Base-by-base conservation (phyloP, 2,797 vertebrate species). In the Dryobates pubescens region DNA sequence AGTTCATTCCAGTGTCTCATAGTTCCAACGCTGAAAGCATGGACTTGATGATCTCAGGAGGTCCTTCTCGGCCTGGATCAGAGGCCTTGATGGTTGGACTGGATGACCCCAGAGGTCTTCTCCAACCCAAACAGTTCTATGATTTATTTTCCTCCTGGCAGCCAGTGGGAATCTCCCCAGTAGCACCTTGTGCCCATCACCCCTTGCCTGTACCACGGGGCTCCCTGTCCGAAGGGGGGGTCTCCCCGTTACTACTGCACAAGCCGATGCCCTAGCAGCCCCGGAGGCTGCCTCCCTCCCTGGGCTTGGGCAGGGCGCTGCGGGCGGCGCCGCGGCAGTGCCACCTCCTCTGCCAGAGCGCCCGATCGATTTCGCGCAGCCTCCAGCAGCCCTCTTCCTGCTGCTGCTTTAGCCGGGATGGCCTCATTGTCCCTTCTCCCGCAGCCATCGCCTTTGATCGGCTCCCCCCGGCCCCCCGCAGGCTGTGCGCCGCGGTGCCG, bases 401-500 rank as follows among this genome's bases (percentile, higher is more conserved):
- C 81, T 26, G 93, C 94, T 95, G 77, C 94, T 96, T 96, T 92
- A 92, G 68, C 94, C 59, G 91, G 94, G 94, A 93, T 43, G 27
- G 89, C 78, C 27, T 1, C 18, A 29, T 34, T 26, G 27, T 81
- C 92, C 94, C 94, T 89, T 45, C 80, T 87, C 9, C 68, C 2
- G 3, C 24, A 4, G 5, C 20, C 6, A 12, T 29, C 74, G 54
- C 69, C 91, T 97, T 95, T 96, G 94, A 96, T 95, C 86, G 6
- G 1, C 91, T 95, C 68, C 71, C 29, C 82, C 36, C 61, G 22
- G 8, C 91, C 88, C 82, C 87, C 92, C 93, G 43, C 51, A 93
- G 96, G 96, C 91, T 29, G 56, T 70, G 82, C 61, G 94, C 86
- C 63, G 93, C 75, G 5, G 88, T 84, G 92, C 88, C 95, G 41